These are phyloP conservation scores for Chanos chanos DNA, from an alignment of 2,797 vertebrate species.

Conservation along the genomic window DNA sequence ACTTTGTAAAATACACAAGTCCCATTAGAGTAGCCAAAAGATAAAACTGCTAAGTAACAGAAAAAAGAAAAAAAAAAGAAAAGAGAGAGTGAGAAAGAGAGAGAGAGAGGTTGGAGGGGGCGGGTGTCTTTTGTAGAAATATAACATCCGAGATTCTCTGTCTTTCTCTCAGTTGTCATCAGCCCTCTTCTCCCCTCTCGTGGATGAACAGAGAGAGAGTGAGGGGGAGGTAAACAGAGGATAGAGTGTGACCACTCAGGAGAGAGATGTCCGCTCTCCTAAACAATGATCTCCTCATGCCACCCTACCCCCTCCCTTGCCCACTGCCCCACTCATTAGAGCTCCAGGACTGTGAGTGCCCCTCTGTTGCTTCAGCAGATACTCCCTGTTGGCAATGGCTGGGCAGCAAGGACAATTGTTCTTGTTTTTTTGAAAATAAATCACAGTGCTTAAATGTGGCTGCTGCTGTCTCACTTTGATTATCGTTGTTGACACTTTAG, in stretches of 20 bases:
- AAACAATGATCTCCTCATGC: neutral
- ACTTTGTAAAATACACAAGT: conserved; percentile 6
- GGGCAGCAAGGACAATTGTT: conserved; percentile 57
- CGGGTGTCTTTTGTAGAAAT: neutral
- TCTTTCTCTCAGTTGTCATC: conserved; percentile 8
- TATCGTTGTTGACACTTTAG: conserved; percentile 53
- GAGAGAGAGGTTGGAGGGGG: neutral
- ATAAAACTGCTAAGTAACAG: neutral
- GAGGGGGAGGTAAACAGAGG: no score
- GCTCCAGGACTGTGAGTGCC: conserved; percentile 29
- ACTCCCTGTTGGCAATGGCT: conserved; percentile 44
- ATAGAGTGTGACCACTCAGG: conserved; percentile 1
- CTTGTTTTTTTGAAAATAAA: conserved; percentile 58
- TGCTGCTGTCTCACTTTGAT: conserved; percentile 51
- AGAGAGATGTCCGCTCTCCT: conserved; percentile 14
- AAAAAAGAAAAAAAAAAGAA: neutral
- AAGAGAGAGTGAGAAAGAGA: neutral
- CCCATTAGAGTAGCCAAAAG: neutral
- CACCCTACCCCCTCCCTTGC: conserved; percentile 1
- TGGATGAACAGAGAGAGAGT: conserved; percentile 6
- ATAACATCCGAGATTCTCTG: neutral
- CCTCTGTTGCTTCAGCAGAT: conserved; percentile 44
- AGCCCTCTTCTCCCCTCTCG: neutral
- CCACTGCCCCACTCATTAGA: conserved; percentile 44
- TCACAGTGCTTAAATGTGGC: conserved; percentile 54